Base-by-base conservation (phyloP, 2,888 invertebrate genomes). In the Parascotia fuliginaria region DNA sequence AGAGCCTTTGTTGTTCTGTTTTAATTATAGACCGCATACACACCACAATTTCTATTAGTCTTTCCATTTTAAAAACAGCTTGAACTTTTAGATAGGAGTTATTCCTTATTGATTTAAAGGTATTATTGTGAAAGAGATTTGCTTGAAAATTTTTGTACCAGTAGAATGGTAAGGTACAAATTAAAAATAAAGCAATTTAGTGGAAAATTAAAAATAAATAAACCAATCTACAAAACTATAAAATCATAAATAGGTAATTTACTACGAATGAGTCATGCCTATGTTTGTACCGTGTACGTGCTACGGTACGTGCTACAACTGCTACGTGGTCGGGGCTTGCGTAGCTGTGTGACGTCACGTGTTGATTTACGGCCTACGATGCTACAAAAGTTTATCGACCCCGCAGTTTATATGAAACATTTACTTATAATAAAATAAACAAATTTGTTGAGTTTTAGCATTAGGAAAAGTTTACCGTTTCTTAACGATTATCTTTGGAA, bases 341-440 rank as follows among this genome's bases (percentile, higher is more conserved):
- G 70, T 65, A 67, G 70, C 65, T 56, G 61, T 58, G 51, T 72
- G 77, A 77, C 75, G 73, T 77, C 81, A 79, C 66, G 55, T 57
- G 56, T 70, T 75, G 79, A 80, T 81, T 79, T 81, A 79, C 70
- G 55, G 72, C 68, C 71, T 73, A 74, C 70, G 59, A 48, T 48
- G 61, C 70, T 68, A 64, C 67, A 60, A 65, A 61, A 65, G 75
- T 72, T 71, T 71, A 72, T 73, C 64, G 73, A 72, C 76, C 76
- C 60, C 57, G 43, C 32, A 41, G 47, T 63, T 59, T 51, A 33
- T 55, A 47, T 49, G 39, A 54, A 57, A 52, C 47, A 39, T 51
- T 42, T 34, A 16, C 15, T 32, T 14, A 1, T 6, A 19, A 33
- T 14, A 32, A 42, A 40, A 32, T 36, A 33, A 48, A 32, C 27